A percentile compares a stretch with the other conserved stretches of the same genome.
Evolutionary conservation across 2,888 invertebrate genomes (phyloP).

Genomic region (Invenusta paracnida): DNA sequence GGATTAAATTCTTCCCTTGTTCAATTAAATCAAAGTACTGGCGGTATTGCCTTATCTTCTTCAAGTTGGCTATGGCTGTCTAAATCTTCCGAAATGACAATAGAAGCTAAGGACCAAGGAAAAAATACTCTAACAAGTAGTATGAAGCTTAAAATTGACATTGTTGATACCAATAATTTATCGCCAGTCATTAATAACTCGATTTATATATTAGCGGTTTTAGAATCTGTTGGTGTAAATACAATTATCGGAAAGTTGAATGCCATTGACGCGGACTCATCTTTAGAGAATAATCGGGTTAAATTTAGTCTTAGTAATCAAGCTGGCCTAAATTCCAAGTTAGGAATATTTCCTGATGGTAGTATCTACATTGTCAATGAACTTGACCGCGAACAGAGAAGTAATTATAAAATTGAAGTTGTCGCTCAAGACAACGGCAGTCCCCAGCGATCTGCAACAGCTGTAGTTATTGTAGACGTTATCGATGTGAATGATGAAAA

Average conservation of each 20-base stretch:
- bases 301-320: not conserved
- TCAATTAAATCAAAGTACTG: not conserved
- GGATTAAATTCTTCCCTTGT: not conserved
- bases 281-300: slow-evolving; percentile 63
- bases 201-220: not conserved
- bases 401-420: not conserved
- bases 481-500: slow-evolving; percentile 59
- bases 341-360: slow-evolving; percentile 91
- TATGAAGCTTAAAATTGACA: not conserved
- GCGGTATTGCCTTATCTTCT: not conserved
- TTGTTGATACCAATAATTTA: not conserved
- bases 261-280: not conserved
- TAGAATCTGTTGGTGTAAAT: slow-evolving; percentile 8
- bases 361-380: slow-evolving; percentile 78
- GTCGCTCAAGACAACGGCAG: slow-evolving; percentile 52
- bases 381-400: slow-evolving; percentile 75
- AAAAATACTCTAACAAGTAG: not conserved
- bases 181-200: not conserved
- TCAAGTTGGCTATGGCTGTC: not conserved
- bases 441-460: slow-evolving; percentile 66
- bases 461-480: slow-evolving; percentile 83
- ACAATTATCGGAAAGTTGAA: not conserved
- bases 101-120: not conserved
- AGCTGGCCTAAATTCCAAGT: slow-evolving; percentile 63
- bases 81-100: not conserved